These are phyloP conservation scores for Orthonevra nobilis DNA, from an alignment of 2,888 invertebrate genomes.

Conservation along the genomic window DNA sequence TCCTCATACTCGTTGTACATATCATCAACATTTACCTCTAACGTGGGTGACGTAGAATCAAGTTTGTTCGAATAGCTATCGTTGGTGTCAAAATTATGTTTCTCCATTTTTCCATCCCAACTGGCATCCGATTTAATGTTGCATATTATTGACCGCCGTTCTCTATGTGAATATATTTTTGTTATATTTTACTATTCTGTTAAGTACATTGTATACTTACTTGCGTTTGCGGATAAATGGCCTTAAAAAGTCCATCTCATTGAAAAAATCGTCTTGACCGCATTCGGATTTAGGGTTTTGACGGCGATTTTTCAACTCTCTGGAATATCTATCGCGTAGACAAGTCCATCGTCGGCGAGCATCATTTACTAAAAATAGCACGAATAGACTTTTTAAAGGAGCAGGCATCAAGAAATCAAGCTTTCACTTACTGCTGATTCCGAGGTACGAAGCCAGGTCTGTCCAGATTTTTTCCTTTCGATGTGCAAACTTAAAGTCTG, in stretches of 20 bases:
- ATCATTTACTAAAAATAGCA: constrained; percentile 72
- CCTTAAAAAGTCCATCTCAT: constrained; percentile 77
- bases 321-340: constrained; percentile 79
- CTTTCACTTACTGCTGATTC: constrained; percentile 70
- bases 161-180: too few species aligned
- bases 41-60: neutral
- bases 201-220: too few species aligned
- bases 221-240: constrained; percentile 76
- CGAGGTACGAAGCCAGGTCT: constrained; percentile 75
- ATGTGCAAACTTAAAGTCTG: constrained; percentile 77
- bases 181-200: too few species aligned
- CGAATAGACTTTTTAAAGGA: too few species aligned
- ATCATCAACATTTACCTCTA: constrained; percentile 38
- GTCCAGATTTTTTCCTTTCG: constrained; percentile 79
- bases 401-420: too few species aligned
- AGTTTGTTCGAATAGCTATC: constrained; percentile 36
- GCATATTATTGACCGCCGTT: constrained; percentile 72
- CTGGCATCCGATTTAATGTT: constrained; percentile 65
- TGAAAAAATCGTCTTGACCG: constrained; percentile 76
- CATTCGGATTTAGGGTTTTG: constrained; percentile 75
- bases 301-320: constrained; percentile 78
- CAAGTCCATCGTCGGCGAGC: constrained; percentile 79
- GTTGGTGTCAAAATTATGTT: constrained; percentile 27
- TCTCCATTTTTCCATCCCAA: constrained; percentile 67
- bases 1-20: constrained; percentile 23